These are phyloP conservation scores for Dendronephthya gigantea DNA, from an alignment of 64 coral and sea anemone species.

Conservation along the genomic window DNA sequence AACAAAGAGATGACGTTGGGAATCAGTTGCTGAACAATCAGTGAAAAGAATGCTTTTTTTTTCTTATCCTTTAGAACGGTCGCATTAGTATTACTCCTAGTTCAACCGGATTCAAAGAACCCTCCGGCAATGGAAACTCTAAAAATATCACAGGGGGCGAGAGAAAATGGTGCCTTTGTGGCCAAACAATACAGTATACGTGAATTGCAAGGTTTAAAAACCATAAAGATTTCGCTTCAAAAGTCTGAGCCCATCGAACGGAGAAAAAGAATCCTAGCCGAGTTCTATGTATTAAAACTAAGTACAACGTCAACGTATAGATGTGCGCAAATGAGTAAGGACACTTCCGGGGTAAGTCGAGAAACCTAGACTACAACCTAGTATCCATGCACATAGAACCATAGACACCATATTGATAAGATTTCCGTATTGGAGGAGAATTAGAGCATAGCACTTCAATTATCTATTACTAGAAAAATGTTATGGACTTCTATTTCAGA, in stretches of 20 bases:
- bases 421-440: no score
- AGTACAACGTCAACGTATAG: not conserved
- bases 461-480: no score
- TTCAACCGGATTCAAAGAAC: not conserved
- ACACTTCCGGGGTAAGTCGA: not conserved
- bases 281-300: not conserved
- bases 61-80: not conserved
- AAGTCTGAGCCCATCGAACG: not conserved
- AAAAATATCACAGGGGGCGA: not conserved
- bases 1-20: no score
- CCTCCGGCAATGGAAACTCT: not conserved
- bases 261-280: not conserved
- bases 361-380: no score
- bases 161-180: not conserved
- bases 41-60: not conserved
- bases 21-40: no score
- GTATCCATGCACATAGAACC: no score
- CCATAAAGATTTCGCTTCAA: not conserved
- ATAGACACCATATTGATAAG: no score
- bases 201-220: not conserved
- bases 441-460: no score
- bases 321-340: not conserved
- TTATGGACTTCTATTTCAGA: not conserved
- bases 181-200: not conserved
- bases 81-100: not conserved